Evolutionary conservation across 2,888 invertebrate genomes (phyloP).

Genomic region (Cenopis cana): DNA sequence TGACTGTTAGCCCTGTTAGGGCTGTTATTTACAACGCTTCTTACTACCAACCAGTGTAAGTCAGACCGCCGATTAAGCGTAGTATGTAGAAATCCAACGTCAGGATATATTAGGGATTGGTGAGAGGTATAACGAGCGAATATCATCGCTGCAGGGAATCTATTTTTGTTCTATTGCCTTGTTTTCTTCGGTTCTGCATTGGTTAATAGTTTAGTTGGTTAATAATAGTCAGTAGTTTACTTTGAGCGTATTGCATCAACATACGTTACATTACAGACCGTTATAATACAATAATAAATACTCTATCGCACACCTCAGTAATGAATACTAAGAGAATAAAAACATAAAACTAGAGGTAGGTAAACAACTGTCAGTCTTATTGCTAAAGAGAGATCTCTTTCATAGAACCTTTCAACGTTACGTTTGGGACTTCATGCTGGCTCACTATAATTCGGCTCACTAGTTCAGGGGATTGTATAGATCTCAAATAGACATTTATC

Average conservation of each 20-base stretch:
- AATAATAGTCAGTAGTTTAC: background rate
- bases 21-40: constrained; percentile 17
- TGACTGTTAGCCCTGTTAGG: constrained; percentile 24
- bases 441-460: no score
- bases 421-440: no score
- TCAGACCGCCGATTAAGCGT: background rate
- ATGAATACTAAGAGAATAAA: no score
- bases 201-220: constrained; percentile 2
- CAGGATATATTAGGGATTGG: background rate
- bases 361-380: no score
- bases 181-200: constrained; percentile 11
- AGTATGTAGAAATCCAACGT: background rate
- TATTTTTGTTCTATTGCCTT: constrained; percentile 33
- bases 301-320: no score
- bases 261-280: no score
- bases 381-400: no score
- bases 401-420: no score
- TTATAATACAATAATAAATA: no score
- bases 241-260: background rate
- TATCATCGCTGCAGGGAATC: constrained; percentile 16
- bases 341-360: no score
- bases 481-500: background rate
- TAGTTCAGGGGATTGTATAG: background rate
- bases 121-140: background rate
- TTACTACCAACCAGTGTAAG: background rate